phyloP scores from a whole-genome alignment of 2,113 vertebrate species.

The Pionites leucogaster region DNA sequence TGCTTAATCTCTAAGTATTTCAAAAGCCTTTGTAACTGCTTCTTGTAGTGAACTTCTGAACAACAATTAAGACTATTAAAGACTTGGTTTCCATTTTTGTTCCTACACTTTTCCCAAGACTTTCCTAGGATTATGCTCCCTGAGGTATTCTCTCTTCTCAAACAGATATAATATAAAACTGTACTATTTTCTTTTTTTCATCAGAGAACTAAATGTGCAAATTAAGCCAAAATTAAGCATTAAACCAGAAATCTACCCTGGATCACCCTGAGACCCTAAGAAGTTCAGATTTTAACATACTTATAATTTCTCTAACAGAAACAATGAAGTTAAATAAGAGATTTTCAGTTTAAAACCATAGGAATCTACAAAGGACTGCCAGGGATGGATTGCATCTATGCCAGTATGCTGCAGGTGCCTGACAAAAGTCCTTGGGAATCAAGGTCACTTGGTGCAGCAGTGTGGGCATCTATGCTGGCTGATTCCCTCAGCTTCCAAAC shows the following conservation, averaged over 20 bases:
- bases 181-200: background rate
- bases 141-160: background rate
- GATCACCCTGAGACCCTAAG: background rate
- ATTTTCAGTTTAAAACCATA: background rate
- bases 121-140: background rate
- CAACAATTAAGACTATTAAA: background rate
- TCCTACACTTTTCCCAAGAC: background rate
- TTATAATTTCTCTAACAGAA: background rate
- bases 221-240: background rate
- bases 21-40: background rate
- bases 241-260: background rate
- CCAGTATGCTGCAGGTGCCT: background rate
- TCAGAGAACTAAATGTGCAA: background rate
- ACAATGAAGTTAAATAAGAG: background rate
- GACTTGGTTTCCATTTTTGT: background rate
- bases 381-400: background rate
- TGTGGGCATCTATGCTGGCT: background rate
- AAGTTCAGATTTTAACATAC: background rate
- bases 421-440: background rate
- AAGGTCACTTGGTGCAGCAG: background rate
- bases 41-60: background rate
- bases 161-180: background rate
- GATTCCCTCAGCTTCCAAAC: background rate
- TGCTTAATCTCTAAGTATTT: background rate
- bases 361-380: background rate